Percentiles rank a stretch among this genome's conserved stretches.
Evolutionary conservation across 1,140 invertebrate genomes (phyloP).

Genomic region (Lamellibrachia luymesi): DNA sequence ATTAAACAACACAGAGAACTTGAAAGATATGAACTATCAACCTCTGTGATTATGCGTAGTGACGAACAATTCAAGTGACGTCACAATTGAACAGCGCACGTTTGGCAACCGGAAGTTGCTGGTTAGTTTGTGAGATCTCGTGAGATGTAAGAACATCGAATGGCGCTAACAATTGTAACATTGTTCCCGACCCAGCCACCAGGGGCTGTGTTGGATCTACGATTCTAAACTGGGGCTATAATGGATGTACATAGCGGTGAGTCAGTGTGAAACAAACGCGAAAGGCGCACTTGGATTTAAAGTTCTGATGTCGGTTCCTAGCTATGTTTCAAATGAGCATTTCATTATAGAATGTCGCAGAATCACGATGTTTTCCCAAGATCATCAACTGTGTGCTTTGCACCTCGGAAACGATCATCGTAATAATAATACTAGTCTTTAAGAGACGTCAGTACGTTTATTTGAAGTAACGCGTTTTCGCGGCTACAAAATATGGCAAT

Average conservation of each 20-base stretch:
- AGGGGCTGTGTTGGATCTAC: no score
- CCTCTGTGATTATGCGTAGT: no score
- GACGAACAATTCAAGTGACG: background rate
- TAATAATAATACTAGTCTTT: background rate
- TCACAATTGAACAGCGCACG: background rate
- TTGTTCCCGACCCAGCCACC: no score
- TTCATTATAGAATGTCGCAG: background rate
- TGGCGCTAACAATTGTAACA: background rate
- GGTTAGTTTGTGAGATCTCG: background rate
- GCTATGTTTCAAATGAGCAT: background rate
- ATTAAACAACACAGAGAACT: no score
- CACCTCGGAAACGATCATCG: background rate
- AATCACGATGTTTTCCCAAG: background rate
- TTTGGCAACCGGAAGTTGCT: background rate
- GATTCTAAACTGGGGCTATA: no score
- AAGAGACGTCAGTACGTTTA: background rate
- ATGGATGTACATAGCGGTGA: background rate
- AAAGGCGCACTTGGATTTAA: background rate
- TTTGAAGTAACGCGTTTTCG: background rate
- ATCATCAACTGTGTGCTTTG: background rate
- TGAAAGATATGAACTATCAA: no score
- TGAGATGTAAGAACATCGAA: background rate
- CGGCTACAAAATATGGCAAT: background rate
- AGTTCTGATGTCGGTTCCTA: background rate
- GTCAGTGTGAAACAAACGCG: background rate